Conservation (phyloP, 2,113 vertebrate genomes). For the Cichladusa arquata region DNA sequence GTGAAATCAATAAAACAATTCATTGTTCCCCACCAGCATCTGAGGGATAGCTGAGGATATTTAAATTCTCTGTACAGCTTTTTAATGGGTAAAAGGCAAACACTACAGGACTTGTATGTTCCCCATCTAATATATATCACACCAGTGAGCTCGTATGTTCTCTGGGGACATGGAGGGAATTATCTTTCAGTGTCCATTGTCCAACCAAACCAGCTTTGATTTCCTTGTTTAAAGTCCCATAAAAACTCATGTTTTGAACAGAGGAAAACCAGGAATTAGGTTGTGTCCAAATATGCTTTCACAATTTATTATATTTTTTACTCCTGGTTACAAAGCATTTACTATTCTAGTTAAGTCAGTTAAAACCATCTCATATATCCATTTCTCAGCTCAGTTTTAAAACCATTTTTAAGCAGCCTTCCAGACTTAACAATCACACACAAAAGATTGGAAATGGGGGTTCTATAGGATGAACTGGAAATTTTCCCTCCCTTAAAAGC, state of each 20-base stretch:
- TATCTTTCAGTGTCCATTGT: rapidly evolving
- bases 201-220: neutral
- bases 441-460: neutral
- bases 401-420: neutral
- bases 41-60: neutral
- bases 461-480: neutral
- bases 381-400: neutral
- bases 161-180: neutral
- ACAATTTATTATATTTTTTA: neutral
- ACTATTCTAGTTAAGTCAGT: neutral
- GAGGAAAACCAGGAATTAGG: neutral
- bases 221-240: neutral
- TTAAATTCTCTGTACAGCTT: neutral
- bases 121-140: neutral
- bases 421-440: neutral
- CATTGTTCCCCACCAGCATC: neutral
- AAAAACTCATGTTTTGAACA: neutral
- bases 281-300: neutral
- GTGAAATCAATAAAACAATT: neutral
- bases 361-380: neutral
- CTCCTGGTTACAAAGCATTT: neutral
- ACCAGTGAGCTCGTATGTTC: neutral
- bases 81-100: neutral
- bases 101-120: neutral
- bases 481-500: neutral